Percentiles rank a stretch among this genome's conserved stretches.
These are phyloP conservation scores for Oxyruncus cristatus DNA, from an alignment of 2,113 vertebrate genomes.

Conservation along the genomic window DNA sequence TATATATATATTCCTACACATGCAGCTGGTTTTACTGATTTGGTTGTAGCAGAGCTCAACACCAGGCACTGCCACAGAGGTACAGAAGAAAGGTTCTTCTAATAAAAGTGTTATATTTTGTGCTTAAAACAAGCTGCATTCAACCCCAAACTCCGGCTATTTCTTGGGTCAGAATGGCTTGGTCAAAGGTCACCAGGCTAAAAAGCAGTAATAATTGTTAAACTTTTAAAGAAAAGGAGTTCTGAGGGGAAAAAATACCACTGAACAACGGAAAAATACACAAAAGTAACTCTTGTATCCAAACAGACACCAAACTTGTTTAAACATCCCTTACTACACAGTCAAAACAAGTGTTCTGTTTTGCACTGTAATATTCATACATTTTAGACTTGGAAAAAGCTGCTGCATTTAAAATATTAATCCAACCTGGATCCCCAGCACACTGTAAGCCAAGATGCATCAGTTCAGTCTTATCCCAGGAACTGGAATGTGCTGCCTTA, in stretches of 20 bases:
- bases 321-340: neutral
- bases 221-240: neutral
- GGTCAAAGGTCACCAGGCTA: neutral
- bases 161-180: neutral
- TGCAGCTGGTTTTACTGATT: neutral
- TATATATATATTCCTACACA: neutral
- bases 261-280: neutral
- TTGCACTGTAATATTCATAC: neutral
- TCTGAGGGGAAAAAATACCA: neutral
- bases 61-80: neutral
- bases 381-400: neutral
- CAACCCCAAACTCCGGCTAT: neutral
- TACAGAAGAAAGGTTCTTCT: neutral
- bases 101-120: neutral
- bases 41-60: neutral
- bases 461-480: neutral
- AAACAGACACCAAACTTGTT: neutral
- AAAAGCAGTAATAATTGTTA: neutral
- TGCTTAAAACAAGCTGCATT: neutral
- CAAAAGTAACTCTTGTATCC: neutral
- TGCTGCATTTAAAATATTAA: neutral
- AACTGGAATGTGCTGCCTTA: neutral
- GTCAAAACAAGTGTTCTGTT: neutral
- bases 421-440: neutral
- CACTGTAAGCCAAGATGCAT: neutral